Evolutionary conservation across 2,113 vertebrate species (phyloP), one percentile per base, ranked within the genome.

Genomic region (Misgurnus mizolepis): DNA sequence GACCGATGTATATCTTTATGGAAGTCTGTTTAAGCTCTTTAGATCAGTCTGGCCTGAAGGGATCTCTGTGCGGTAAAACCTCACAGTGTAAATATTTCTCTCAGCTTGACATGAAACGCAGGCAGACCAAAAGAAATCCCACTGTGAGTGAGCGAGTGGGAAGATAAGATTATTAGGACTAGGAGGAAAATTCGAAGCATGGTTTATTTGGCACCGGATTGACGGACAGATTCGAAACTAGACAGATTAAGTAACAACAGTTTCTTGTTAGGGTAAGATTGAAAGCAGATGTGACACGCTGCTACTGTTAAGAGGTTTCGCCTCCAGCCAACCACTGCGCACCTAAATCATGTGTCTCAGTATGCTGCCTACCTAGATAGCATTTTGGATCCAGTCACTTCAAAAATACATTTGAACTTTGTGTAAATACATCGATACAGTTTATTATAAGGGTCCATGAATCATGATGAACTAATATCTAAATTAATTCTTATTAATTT

Each of bases 251-350:
- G 73, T 84, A 88, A 89, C 89, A 86, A 87, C 72, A 80, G 80
- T 78, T 85, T 91, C 88, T 88, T 89, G 87, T 90, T 88, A 82
- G 83, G 66, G 12, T 72, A 8, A 69, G 84, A 93, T 89, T 90
- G 83, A 85, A 92, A 85, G 79, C 91, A 93, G 91, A 93, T 93
- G 92, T 88, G 40, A 65, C 80, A 49, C 79, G 84, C 78, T 87
- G 89, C 90, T 91, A 90, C 91, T 90, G 90, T 80, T 89, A 39
- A 84, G 47, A 67, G 81, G 64, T 82, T 47, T 89, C 83, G 86
- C 84, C 89, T 90, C 89, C 91, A 90, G 88, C 12, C 89, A 90
- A 74, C 86, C 90, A 90, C 75, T 89, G 91, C 79, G 85, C 86
- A 87, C 92, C 91, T 70, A 79, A 78, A 70, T 45, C 56, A 65